Evolutionary conservation across 2,113 vertebrate species (phyloP), one percentile per base, ranked within the genome.

Genomic region (Nesoenas mayeri): DNA sequence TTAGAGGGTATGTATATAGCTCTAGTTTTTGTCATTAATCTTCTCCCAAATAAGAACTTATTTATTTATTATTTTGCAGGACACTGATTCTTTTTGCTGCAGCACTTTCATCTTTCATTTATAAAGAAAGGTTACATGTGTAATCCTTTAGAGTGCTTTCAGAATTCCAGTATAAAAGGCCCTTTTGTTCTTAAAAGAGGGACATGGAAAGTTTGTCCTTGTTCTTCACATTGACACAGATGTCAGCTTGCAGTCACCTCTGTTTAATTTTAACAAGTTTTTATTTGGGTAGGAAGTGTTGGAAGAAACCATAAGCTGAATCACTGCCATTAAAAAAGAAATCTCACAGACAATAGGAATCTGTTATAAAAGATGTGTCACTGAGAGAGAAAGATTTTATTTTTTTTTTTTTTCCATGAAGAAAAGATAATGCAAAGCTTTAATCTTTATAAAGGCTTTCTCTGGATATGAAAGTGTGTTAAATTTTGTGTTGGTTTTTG

Each of bases 401-500:
- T 22, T 12, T 16, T 57, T 48, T 53, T 13, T 58, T 47, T 88
- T 92, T 75, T 71, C 34, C 12, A 34, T 58, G 24, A 79, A 77
- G 31, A 65, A 94, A 80, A 85, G 54, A 36, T 57, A 87, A 78
- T 65, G 11, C 5, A 83, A 71, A 80, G 69, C 93, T 96, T 96
- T 97, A 83, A 90, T 95, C 89, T 95, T 91, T 86, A 31, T 44
- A 72, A 93, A 95, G 34, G 29, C 10, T 92, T 96, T 93, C 69
- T 84, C 12, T 73, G 25, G 72, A 66, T 90, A 57, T 91, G 65
- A 96, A 94, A 88, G 85, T 31, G 16, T 51, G 34, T 64, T 93
- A 94, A 71, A 71, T 90, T 93, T 88, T 94, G 24, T 91, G 65
- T 69, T 93, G 64, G 56, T 31, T 96, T 97, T 96, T 96, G 57